Percentiles rank a stretch among this genome's conserved stretches.
Evolutionary conservation across 2,113 vertebrate species (phyloP).

Genomic region (Dipodomys merriami): DNA sequence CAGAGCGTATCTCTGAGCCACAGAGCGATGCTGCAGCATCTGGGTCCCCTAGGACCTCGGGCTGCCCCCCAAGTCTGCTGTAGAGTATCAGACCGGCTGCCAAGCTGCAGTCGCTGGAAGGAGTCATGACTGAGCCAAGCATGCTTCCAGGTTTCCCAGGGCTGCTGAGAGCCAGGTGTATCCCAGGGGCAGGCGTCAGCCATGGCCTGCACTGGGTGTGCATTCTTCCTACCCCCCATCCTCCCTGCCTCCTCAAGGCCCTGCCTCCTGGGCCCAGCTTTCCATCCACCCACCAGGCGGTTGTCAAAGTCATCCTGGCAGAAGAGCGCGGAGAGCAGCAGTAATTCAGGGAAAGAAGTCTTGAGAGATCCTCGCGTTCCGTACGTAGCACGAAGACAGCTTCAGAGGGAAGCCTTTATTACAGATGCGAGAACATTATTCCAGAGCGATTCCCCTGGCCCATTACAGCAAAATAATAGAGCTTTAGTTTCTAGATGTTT

Average conservation of each 20-base stretch:
- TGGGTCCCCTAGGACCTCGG: not conserved
- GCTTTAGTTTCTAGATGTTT: slow-evolving; percentile 75
- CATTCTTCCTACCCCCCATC: rapidly evolving
- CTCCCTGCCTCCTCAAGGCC: rapidly evolving
- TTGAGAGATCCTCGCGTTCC: slow-evolving; percentile 41
- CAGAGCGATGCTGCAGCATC: not conserved
- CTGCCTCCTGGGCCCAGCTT: not conserved
- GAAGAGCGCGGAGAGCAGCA: not conserved
- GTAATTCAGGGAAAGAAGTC: slow-evolving; percentile 36
- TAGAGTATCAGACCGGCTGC: not conserved
- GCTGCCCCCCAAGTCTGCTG: not conserved
- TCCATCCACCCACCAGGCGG: not conserved
- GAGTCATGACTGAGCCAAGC: not conserved
- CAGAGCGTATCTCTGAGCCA: not conserved
- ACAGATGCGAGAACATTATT: slow-evolving; percentile 72
- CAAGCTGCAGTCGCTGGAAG: no score
- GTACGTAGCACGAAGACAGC: slow-evolving; percentile 68
- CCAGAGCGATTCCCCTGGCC: slow-evolving; percentile 71
- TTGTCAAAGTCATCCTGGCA: rapidly evolving
- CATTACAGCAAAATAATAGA: slow-evolving; percentile 77
- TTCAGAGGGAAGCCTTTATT: slow-evolving; percentile 73
- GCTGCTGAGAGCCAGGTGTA: rapidly evolving
- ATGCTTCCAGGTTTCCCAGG: not conserved
- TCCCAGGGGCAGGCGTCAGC: rapidly evolving
- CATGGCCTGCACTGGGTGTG: rapidly evolving